Base-by-base conservation (phyloP, 1,140 invertebrate genomes). In the Subanguina moxae region DNA sequence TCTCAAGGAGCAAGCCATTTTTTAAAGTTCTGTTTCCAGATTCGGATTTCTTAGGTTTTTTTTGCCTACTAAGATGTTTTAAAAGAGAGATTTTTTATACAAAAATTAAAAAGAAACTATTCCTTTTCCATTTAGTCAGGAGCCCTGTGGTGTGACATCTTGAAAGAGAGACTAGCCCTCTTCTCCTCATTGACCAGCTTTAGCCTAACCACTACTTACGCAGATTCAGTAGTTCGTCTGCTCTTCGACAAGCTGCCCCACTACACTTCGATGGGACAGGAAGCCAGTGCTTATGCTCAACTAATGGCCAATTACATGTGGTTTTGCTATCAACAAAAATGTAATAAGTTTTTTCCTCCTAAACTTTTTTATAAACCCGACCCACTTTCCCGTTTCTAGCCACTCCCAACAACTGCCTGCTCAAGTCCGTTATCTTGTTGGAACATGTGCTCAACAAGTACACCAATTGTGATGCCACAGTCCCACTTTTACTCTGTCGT, bases 401-500 rank as follows among this genome's bases (percentile, higher is more conserved):
- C 32, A 38, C 32, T 38, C 32, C 11, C 11, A 38, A 11, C 11
- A 38, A 38, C 8, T 8, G 8, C 3, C 48, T 52, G n/a, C 48
- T 52, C 8, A 21, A 21, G 17, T 52, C 48, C 17, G 15, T 61
- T 7, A 63, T 63, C 30, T 43, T 63, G 38, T 28, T 68, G 1
- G 67, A 69, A 42, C 7, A 21, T 5, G 67, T 70, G 25, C 61
- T n/a, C 8, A 7, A 1, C 7, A 64, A 25, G 64, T 61, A 56
- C 45, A 21, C 61, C 15, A 28, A 74, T 17, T 72, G 69, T 71
- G 56, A 38, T 30, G 25, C 68, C 25, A 38, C 30, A 5, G 28
- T 65, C 11, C 68, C 42, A 13, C 25, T 71, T 17, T 15, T 71
- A 15, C 59, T 71, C 17, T 71, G 68, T 25, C 62, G 73, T 21